Base-by-base conservation (phyloP, 2,888 invertebrate species). In the Nomada flava region DNA sequence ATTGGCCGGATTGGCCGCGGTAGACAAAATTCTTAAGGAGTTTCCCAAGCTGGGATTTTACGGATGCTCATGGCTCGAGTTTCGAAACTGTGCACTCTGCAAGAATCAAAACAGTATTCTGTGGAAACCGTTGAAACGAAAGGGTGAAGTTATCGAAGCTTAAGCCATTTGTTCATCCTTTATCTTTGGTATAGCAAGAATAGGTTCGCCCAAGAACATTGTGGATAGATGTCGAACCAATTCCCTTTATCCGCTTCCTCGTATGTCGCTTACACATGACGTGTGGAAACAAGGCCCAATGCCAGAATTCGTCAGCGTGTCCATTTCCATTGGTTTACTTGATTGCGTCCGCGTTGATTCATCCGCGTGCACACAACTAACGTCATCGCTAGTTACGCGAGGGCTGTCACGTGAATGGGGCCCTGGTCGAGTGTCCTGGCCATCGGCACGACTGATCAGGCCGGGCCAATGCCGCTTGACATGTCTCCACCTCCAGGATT, bases 371-470 rank as follows among this genome's bases (percentile, higher is more conserved):
- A 82, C 69, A 72, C 80, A 84, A 78, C 80, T 70, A 76, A 82
- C 73, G 86, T 82, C 86, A 84, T 76, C 78, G 76, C 77, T 80
- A 77, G 88, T 88, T 84, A 84, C 79, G 79, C 79, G 70, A 79
- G 82, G 62, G 79, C 76, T 88, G 78, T 74, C 78, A 69, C 80
- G 59, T 82, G 88, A 86, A 88, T 88, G 68, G 84, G 74, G 60
- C 77, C 55, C 60, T 29, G 62, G 26, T n/a, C 76, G 77, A 78
- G 50, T 78, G 82, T 86, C 74, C 74, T 71, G 75, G 42, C 18
- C 79, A 82, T 75, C 69, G 29, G 67, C 59, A 78, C 65, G 62
- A 70, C 23, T 53, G 81, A 82, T 85, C 82, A 55, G 36, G 65
- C 20, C 60, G n/a, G 26, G 26, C 68, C 73, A 70, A 84, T 78